These are phyloP conservation scores for Prosapia bicincta DNA, from an alignment of 2,888 invertebrate genomes.

Conservation along the genomic window DNA sequence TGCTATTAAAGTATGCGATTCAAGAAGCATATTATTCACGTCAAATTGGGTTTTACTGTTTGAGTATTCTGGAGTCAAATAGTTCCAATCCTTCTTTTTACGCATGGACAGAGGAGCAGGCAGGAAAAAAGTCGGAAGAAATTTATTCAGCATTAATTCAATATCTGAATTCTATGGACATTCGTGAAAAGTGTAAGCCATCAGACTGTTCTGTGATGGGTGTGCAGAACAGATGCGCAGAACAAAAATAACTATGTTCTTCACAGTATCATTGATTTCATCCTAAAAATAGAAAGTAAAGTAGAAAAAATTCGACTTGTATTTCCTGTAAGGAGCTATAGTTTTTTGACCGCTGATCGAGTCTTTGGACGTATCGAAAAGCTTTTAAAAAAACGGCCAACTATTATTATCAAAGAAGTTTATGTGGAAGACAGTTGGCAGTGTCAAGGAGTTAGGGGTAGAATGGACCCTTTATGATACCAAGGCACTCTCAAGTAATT, in stretches of 20 bases:
- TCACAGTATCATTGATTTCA: background rate
- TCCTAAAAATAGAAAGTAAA: background rate
- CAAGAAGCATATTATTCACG: background rate
- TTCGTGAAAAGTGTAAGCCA: background rate
- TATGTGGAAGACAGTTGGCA: background rate
- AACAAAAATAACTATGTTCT: background rate
- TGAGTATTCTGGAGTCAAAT: background rate
- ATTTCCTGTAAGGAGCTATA: background rate
- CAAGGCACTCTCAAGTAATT: background rate
- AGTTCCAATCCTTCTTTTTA: background rate
- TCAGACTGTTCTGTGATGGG: background rate
- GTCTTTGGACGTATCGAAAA: background rate
- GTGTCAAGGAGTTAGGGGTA: no score
- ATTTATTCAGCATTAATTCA: background rate
- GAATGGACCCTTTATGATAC: background rate
- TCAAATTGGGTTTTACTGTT: background rate
- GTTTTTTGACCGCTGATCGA: background rate
- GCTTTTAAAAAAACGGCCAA: background rate
- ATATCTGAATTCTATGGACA: background rate
- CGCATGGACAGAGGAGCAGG: background rate
- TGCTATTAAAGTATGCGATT: no score
- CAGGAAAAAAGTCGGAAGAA: background rate
- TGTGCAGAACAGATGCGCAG: constrained; percentile 8
- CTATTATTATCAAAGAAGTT: background rate
- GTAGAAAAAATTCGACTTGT: background rate